A percentile compares a stretch with the other conserved stretches of the same genome.
phyloP scores from a whole-genome alignment of 2,113 vertebrate genomes.

The Chloebia gouldiae region DNA sequence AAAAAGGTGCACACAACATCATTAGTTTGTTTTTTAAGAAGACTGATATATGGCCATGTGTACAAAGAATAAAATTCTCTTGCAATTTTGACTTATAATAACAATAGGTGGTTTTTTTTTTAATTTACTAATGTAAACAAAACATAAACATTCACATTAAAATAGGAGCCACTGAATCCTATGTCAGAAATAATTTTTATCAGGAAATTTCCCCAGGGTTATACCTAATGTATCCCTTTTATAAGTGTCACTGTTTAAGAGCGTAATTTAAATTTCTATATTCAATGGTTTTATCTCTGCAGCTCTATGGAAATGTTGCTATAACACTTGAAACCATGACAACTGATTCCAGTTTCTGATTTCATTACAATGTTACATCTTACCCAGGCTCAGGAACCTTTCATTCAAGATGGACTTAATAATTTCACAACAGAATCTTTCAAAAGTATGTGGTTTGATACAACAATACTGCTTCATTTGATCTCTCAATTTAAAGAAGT shows the following conservation, averaged over 20 bases:
- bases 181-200: not conserved
- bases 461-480: not conserved
- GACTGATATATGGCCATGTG: not conserved
- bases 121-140: not conserved
- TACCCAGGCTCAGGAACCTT: not conserved
- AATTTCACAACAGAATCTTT: not conserved
- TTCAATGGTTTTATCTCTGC: not conserved
- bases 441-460: not conserved
- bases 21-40: not conserved
- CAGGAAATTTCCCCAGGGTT: not conserved
- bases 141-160: not conserved
- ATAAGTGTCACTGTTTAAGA: not conserved
- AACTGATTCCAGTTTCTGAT: conserved; percentile 12
- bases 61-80: not conserved
- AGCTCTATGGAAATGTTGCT: not conserved
- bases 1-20: not conserved
- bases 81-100: not conserved
- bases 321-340: conserved; percentile 41
- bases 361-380: not conserved
- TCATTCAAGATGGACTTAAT: not conserved
- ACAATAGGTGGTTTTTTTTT: rapidly evolving
- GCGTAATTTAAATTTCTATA: not conserved
- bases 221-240: not conserved
- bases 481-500: not conserved
- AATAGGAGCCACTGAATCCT: not conserved